Evolutionary conservation across 2,888 invertebrate species (phyloP), one percentile per base, ranked within the genome.

Genomic region (Scrobipalpa atriplicella): DNA sequence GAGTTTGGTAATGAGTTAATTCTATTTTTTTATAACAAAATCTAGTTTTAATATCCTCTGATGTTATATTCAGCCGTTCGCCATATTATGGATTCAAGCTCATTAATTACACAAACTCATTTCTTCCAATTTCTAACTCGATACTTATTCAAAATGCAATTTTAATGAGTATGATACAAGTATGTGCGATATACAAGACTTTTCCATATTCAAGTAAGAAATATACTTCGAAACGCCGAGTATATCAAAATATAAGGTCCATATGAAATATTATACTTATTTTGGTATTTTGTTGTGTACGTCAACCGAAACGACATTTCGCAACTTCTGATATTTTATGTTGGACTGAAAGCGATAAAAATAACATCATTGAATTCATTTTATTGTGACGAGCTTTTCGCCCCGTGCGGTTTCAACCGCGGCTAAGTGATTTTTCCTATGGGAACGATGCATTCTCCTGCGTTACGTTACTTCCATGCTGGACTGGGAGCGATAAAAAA

Each of bases 111-210:
- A 52, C 7, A 36, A 36, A 58, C 11, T 5, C 7, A 58, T 21
- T 58, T 36, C 36, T 58, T n/a, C 58, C 58, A 29, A 36, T 73
- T 75, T 74, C 79, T 78, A 78, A 77, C 78, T 81, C 76, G 77
- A 80, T 77, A 58, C 58, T 76, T 80, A 87, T 81, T 86, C 83
- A 85, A 86, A 90, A 89, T 88, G 88, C 89, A 86, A 43, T 86
- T 77, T 77, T 11, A 81, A 82, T 90, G 92, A 92, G 92, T 92
- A 91, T 92, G 83, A 86, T 82, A 87, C 90, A 91, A 92, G 92
- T 87, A 82, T 82, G 79, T 74, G 21, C 21, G 54, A 56, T 58
- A 36, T 18, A 38, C 58, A 58, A 58, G 16, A 38, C 29, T 29
- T 58, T 58, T 16, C 75, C 78, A 73, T 75, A 73, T 71, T 63